Evolutionary conservation across 2,797 vertebrate genomes (phyloP).

Genomic region (Zenarchopterus dispar): DNA sequence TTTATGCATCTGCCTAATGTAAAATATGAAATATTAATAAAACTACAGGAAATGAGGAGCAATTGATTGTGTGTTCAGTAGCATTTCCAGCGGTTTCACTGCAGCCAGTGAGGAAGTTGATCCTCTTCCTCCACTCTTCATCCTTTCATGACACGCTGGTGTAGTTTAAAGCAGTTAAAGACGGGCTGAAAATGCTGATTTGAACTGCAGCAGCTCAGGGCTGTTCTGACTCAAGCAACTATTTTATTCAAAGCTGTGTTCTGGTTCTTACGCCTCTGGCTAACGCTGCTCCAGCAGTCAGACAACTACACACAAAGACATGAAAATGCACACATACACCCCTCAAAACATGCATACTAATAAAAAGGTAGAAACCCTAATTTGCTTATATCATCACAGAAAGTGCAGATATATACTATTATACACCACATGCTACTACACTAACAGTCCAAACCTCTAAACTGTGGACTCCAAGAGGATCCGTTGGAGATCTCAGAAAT

Average conservation of each 20-base stretch:
- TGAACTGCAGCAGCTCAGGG: slow-evolving; percentile 46
- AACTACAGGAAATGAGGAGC: neutral
- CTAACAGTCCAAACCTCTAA: neutral
- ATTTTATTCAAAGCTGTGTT: slow-evolving; percentile 40
- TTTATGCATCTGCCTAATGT: too few relatives aligned
- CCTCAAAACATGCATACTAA: neutral
- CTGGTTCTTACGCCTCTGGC: slow-evolving; percentile 32
- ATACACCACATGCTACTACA: too few relatives aligned
- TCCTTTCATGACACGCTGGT: slow-evolving; percentile 1
- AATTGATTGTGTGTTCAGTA: neutral
- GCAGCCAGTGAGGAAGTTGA: slow-evolving; percentile 14
- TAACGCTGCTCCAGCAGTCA: slow-evolving; percentile 23
- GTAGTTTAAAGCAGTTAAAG: slow-evolving; percentile 21
- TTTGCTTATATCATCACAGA: neutral
- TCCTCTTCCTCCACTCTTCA: slow-evolving; percentile 5
- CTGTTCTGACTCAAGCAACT: slow-evolving; percentile 40
- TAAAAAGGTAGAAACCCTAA: neutral
- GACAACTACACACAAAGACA: slow-evolving; percentile 13
- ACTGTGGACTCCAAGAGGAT: neutral
- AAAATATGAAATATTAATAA: too few relatives aligned
- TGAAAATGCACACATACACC: neutral
- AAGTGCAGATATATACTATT: neutral
- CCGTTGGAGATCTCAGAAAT: neutral
- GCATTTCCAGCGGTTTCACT: slow-evolving; percentile 12
- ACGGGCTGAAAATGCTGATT: slow-evolving; percentile 44